phyloP scores from a whole-genome alignment of 1,140 invertebrate genomes.

The Matsumurasca onukii region DNA sequence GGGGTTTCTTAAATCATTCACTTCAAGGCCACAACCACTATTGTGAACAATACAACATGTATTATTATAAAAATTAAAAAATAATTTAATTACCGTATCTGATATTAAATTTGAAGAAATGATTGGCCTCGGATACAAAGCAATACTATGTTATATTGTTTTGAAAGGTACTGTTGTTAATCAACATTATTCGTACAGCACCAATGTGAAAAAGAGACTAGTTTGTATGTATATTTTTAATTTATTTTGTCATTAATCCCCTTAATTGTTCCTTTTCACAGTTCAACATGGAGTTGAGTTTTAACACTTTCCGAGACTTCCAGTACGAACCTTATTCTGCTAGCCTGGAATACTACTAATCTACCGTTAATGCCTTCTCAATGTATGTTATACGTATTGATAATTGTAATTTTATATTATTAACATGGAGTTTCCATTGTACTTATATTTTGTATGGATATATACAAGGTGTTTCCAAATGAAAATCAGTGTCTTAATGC shows the following conservation, averaged over 20 bases:
- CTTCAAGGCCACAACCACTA: background rate
- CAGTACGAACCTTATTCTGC: slow-evolving; percentile 17
- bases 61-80: background rate
- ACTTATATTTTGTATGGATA: too few species aligned
- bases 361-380: background rate
- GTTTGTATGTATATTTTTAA: background rate
- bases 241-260: background rate
- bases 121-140: too few species aligned
- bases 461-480: too few species aligned
- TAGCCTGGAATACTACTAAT: slow-evolving; percentile 10
- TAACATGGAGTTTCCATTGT: too few species aligned
- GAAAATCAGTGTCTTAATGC: too few species aligned
- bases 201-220: too few species aligned
- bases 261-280: background rate
- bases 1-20: background rate
- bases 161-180: too few species aligned
- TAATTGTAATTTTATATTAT: too few species aligned
- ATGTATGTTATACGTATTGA: background rate
- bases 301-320: background rate
- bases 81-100: background rate
- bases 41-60: background rate
- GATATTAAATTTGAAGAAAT: background rate
- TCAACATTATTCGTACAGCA: too few species aligned
- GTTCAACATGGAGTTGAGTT: slow-evolving; percentile 21
- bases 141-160: too few species aligned